Evolutionary conservation across 2,797 vertebrate genomes (phyloP).

Genomic region (Pipistrellus pipistrellus): DNA sequence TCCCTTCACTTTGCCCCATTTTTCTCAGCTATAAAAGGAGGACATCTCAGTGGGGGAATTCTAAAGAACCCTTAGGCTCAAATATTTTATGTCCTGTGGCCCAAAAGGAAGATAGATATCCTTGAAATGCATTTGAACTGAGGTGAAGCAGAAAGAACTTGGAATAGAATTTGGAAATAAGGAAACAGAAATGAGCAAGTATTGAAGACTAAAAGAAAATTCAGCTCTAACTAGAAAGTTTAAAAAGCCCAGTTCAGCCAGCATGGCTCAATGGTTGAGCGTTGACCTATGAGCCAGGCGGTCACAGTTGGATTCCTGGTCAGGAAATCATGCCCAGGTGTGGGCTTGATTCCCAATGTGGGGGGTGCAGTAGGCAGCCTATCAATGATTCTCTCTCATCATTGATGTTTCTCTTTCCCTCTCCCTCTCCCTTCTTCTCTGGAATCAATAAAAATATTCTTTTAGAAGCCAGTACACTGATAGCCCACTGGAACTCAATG

Average conservation of each 20-base stretch:
- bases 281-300: no score
- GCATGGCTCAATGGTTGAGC: no score
- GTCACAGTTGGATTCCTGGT: no score
- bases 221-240: background rate
- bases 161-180: background rate
- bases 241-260: no score
- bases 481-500: background rate
- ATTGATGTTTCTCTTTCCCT: no score
- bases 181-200: background rate
- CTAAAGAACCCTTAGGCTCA: background rate
- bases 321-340: no score
- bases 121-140: constrained; percentile 4
- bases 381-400: no score
- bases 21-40: constrained; percentile 41
- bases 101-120: background rate
- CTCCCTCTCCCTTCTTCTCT: no score
- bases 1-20: constrained; percentile 12
- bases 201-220: background rate
- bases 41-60: background rate
- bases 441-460: no score
- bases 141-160: background rate
- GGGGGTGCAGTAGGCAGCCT: no score
- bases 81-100: background rate
- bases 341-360: no score
- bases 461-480: background rate